Conservation (phyloP, 1,140 invertebrate species). For the Platyura marginata region DNA sequence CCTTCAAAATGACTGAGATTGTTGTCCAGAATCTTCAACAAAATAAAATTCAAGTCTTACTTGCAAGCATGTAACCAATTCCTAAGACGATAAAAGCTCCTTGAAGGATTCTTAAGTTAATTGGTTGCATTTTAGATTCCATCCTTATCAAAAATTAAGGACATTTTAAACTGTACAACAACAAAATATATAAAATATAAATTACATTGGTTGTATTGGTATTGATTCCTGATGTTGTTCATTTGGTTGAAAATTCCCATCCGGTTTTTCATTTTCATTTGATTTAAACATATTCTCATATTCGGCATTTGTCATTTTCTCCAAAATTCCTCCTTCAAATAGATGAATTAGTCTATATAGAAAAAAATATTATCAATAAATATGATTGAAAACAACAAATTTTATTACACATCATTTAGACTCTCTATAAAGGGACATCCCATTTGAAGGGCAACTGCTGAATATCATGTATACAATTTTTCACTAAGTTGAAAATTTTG, state of each 20-base stretch:
- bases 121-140: constrained; percentile 27
- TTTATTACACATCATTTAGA: constrained; percentile 43
- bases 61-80: constrained; percentile 27
- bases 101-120: constrained; percentile 41
- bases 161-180: neutral
- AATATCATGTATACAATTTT: constrained; percentile 50
- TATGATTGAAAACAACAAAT: neutral
- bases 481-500: constrained; percentile 51
- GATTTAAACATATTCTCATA: constrained; percentile 40
- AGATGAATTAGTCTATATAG: constrained; percentile 44
- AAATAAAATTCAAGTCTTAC: too few species aligned
- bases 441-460: constrained; percentile 49
- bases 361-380: constrained; percentile 3
- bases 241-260: neutral
- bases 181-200: constrained; percentile 11
- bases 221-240: constrained; percentile 1
- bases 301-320: constrained; percentile 49
- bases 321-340: constrained; percentile 48
- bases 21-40: too few species aligned
- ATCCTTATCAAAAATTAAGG: neutral
- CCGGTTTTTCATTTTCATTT: constrained; percentile 14
- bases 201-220: constrained; percentile 1
- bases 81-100: constrained; percentile 43
- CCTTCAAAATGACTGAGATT: too few species aligned
- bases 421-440: constrained; percentile 49